Evolutionary conservation across 2,113 vertebrate genomes (phyloP).

Genomic region (Struthidea cinerea): DNA sequence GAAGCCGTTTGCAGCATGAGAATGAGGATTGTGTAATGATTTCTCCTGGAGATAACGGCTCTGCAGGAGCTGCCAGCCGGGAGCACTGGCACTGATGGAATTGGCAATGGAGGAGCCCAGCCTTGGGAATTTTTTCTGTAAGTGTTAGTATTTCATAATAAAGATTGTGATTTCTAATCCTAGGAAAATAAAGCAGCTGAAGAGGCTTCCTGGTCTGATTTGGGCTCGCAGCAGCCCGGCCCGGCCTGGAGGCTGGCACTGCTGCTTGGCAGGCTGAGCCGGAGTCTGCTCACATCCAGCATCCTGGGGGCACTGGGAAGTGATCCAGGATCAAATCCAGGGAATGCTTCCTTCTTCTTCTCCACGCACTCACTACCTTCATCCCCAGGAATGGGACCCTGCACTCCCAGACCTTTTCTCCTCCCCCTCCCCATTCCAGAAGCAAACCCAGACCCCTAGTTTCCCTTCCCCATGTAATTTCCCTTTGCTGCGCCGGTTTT

Average conservation of each 20-base stretch:
- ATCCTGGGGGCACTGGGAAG: neutral
- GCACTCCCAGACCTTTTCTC: neutral
- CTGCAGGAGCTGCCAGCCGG: neutral
- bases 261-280: neutral
- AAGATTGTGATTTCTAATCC: neutral
- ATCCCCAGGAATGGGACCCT: neutral
- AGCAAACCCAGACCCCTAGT: neutral
- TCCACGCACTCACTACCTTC: neutral
- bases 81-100: neutral
- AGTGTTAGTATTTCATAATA: neutral
- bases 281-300: neutral
- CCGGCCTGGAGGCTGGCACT: neutral
- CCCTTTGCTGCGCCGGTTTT: neutral
- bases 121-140: neutral
- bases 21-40: conserved; percentile 13
- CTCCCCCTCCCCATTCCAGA: neutral
- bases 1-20: neutral
- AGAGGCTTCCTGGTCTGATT: neutral
- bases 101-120: neutral
- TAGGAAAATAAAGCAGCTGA: neutral
- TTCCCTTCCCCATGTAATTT: neutral
- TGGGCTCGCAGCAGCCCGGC: neutral
- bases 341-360: neutral
- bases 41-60: neutral
- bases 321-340: neutral